Conservation (phyloP, 2,888 invertebrate species). For the Drosophila austrosaltans region DNA sequence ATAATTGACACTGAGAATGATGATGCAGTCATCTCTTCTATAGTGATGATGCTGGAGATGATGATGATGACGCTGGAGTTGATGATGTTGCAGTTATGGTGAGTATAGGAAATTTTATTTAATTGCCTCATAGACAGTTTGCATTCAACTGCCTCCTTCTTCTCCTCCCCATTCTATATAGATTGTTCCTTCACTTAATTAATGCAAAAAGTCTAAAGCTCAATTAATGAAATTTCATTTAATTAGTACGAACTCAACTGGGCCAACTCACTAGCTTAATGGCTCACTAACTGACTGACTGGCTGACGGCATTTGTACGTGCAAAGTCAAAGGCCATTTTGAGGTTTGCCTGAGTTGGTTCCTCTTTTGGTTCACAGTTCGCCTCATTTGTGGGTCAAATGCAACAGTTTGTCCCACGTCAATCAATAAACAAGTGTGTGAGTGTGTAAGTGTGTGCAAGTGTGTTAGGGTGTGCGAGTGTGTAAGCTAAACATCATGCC, state of each 20-base stretch:
- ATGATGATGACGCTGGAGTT: constrained; percentile 33
- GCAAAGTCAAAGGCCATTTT: constrained; percentile 52
- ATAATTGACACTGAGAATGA: constrained; percentile 68
- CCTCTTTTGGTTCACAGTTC: constrained; percentile 48
- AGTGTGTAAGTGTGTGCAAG: not conserved
- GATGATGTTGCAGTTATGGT: constrained; percentile 60
- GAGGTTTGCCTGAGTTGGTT: constrained; percentile 20
- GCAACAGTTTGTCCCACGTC: constrained; percentile 65
- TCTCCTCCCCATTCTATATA: not conserved
- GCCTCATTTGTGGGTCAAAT: constrained; percentile 62
- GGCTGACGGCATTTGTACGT: constrained; percentile 60
- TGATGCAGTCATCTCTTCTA: constrained; percentile 37
- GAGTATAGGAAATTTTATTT: constrained; percentile 42
- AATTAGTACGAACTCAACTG: constrained; percentile 55
- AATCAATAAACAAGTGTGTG: constrained; percentile 53
- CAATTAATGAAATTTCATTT: constrained; percentile 72
- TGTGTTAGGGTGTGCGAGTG: not conserved
- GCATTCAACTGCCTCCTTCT: not conserved
- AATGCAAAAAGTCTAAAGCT: constrained; percentile 59
- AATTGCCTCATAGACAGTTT: constrained; percentile 48
- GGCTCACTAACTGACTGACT: constrained; percentile 22
- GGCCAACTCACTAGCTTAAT: constrained; percentile 1
- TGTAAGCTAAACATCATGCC: constrained; percentile 26
- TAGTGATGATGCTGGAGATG: constrained; percentile 32
- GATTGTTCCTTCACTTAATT: constrained; percentile 39